Evolutionary conservation across 2,113 vertebrate genomes (phyloP).

Genomic region (Gopherus flavomarginatus): DNA sequence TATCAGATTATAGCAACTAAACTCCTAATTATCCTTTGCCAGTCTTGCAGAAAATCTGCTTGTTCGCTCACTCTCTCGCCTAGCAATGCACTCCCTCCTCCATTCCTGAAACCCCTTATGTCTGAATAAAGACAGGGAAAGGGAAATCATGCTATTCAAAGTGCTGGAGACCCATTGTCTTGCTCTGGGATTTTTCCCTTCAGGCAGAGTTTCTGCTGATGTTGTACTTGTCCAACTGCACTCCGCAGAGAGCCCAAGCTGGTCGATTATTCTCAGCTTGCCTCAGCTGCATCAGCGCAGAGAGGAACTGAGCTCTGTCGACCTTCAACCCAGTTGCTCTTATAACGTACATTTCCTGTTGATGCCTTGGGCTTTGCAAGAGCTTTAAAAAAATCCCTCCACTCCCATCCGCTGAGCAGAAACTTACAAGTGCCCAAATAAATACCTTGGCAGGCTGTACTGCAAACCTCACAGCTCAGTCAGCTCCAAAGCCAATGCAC

Average conservation of each 20-base stretch:
- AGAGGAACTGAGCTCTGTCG: not conserved
- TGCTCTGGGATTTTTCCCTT: not conserved
- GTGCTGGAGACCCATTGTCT: not conserved
- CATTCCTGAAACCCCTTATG: not conserved
- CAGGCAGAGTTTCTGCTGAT: not conserved
- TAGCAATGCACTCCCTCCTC: not conserved
- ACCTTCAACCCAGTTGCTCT: not conserved
- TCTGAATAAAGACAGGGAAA: not conserved
- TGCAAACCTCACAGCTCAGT: not conserved
- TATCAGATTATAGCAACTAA: not conserved
- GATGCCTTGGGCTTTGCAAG: not conserved
- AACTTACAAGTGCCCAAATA: not conserved
- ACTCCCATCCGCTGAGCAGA: not conserved
- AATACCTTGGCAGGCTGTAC: not conserved
- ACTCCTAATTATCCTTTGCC: not conserved
- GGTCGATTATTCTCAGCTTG: not conserved
- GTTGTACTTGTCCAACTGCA: not conserved
- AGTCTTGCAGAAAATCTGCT: conserved; percentile 29
- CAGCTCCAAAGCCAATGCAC: not conserved
- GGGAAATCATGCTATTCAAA: not conserved
- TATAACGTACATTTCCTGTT: not conserved
- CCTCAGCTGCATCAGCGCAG: not conserved
- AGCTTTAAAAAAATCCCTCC: conserved; percentile 1
- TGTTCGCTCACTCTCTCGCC: accelerated
- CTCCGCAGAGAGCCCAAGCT: not conserved